Conservation (phyloP, 2,113 vertebrate genomes). For the Sinosuthora webbiana region DNA sequence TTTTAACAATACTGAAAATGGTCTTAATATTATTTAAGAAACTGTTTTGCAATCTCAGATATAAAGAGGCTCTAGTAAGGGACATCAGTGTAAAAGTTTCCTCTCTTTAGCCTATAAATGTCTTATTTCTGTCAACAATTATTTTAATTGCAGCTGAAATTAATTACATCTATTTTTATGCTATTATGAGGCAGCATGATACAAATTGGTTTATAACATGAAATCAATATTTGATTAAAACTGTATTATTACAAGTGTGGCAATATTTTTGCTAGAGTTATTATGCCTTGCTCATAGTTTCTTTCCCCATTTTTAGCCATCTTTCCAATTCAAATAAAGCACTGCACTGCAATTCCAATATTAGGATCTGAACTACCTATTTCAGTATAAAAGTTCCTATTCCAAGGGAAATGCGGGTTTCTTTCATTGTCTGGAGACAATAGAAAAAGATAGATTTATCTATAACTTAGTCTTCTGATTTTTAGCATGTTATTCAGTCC, state of each 20-base stretch:
- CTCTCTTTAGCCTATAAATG: background rate
- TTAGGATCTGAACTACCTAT: background rate
- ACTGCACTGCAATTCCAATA: background rate
- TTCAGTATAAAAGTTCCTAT: background rate
- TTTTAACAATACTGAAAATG: background rate
- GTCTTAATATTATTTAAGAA: background rate
- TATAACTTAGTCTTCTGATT: background rate
- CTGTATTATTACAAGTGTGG: background rate
- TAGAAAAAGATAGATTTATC: background rate
- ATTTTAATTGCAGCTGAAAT: slow-evolving; percentile 35
- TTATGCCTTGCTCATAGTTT: background rate
- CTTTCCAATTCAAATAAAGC: background rate
- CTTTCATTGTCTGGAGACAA: background rate
- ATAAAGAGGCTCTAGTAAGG: background rate
- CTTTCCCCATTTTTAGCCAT: background rate
- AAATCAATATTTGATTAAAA: slow-evolving; percentile 36
- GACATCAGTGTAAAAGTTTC: background rate
- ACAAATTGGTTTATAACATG: slow-evolving; percentile 19
- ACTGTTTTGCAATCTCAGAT: background rate
- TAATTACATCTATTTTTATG: slow-evolving; percentile 1
- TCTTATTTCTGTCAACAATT: background rate
- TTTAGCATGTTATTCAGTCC: background rate
- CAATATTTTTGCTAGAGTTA: background rate
- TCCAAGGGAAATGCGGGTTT: background rate
- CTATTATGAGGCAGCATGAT: background rate